A percentile compares a stretch with the other conserved stretches of the same genome.
Evolutionary conservation across 2,113 vertebrate genomes (phyloP).

Genomic region (Clinocottus analis): DNA sequence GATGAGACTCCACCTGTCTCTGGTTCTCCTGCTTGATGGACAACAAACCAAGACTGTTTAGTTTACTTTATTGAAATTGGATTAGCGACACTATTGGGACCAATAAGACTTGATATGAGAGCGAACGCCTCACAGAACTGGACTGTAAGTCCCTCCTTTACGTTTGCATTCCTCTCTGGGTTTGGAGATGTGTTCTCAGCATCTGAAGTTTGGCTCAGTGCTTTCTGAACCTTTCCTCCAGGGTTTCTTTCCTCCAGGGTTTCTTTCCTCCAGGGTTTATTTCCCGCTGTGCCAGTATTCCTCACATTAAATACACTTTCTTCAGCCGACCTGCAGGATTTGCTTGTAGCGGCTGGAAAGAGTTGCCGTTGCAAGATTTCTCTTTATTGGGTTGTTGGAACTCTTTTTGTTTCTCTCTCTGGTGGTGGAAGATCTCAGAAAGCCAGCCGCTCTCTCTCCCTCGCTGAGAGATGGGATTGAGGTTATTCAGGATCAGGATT

Average conservation of each 20-base stretch:
- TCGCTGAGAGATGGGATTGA: too few relatives aligned
- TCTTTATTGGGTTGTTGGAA: conserved; percentile 45
- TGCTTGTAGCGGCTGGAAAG: conserved; percentile 18
- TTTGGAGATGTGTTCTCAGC: conserved; percentile 39
- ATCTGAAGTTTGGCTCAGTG: conserved; percentile 43
- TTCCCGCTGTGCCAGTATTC: conserved; percentile 37
- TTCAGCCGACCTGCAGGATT: conserved; percentile 55
- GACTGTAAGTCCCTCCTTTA: not conserved
- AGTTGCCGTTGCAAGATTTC: conserved; percentile 47
- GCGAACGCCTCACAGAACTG: not conserved
- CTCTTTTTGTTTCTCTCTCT: conserved; percentile 40
- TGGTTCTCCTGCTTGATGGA: conserved; percentile 36
- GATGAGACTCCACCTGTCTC: conserved; percentile 45
- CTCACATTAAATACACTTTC: conserved; percentile 45
- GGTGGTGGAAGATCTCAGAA: conserved; percentile 43
- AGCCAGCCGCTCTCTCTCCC: too few relatives aligned
- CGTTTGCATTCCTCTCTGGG: conserved; percentile 19
- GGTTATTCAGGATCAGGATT: too few relatives aligned
- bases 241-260: conserved; percentile 42
- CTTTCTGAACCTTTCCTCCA: conserved; percentile 49
- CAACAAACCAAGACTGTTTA: conserved; percentile 28
- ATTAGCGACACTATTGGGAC: not conserved
- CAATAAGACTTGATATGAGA: not conserved
- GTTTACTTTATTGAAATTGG: not conserved
- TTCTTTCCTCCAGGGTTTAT: conserved; percentile 48